Conservation (phyloP, 2,113 vertebrate species). For the Ictidomys tridecemlineatus region DNA sequence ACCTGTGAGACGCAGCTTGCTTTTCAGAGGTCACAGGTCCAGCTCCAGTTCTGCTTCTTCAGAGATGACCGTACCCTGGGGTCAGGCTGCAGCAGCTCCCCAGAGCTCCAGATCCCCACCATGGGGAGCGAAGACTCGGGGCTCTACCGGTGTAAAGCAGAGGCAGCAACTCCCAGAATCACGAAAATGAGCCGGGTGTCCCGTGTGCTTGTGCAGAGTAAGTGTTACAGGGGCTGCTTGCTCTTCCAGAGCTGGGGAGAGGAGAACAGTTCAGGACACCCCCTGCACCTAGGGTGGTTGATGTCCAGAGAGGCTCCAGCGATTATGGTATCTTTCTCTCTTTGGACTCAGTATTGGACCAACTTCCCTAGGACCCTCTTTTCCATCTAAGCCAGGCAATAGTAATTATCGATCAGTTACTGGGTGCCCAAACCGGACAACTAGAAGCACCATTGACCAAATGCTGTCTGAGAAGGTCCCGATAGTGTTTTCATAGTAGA, state of each 20-base stretch:
- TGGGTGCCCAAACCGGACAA: background rate
- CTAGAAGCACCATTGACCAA: background rate
- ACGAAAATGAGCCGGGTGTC: background rate
- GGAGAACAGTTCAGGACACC: background rate
- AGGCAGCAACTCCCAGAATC: background rate
- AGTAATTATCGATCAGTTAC: background rate
- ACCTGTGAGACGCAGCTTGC: conserved; percentile 37
- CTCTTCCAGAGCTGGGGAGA: background rate
- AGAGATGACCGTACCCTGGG: background rate
- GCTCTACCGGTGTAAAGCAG: background rate
- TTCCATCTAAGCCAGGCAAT: background rate
- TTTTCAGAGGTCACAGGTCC: background rate
- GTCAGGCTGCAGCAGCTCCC: background rate
- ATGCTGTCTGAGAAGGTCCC: background rate
- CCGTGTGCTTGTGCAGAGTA: background rate
- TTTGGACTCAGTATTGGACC: background rate
- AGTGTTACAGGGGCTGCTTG: background rate
- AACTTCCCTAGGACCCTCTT: background rate
- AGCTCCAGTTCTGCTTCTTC: conserved; percentile 58
- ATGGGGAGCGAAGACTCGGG: background rate
- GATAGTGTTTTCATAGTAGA: background rate
- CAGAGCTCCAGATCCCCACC: background rate
- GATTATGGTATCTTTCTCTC: background rate
- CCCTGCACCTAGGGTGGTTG: background rate
- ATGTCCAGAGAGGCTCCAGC: background rate